Percentiles rank a stretch among this genome's conserved stretches.
phyloP scores from a whole-genome alignment of 2,113 vertebrate genomes.

The Falco punctatus region DNA sequence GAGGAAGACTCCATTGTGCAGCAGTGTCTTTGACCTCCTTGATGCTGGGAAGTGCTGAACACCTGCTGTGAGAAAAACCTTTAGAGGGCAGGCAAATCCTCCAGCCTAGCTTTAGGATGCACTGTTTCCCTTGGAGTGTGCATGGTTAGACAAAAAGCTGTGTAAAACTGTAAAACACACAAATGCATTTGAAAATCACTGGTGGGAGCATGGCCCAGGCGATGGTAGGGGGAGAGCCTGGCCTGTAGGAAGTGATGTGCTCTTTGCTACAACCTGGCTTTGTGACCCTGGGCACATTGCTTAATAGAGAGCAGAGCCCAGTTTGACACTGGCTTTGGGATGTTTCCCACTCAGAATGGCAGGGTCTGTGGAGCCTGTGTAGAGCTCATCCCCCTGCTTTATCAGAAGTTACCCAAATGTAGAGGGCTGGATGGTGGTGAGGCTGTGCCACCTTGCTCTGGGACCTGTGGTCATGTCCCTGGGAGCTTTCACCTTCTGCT shows the following conservation, averaged over 20 bases:
- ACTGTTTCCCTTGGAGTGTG: neutral
- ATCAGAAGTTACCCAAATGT: neutral
- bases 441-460: neutral
- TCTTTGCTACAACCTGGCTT: neutral
- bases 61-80: neutral
- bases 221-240: neutral
- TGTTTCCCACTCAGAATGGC: neutral
- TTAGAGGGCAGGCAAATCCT: neutral
- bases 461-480: rapidly evolving
- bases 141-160: neutral
- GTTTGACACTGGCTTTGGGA: neutral
- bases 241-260: neutral
- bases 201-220: neutral
- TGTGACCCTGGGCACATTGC: neutral
- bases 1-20: neutral
- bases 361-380: neutral
- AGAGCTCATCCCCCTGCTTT: neutral
- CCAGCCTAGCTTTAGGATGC: neutral
- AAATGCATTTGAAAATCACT: neutral
- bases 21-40: neutral
- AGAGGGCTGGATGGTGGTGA: neutral
- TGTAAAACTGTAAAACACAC: neutral
- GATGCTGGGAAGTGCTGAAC: neutral
- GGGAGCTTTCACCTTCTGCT: neutral
- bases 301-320: neutral